Evolutionary conservation across 1,140 invertebrate genomes (phyloP).

Genomic region (Cyclina sinensis): DNA sequence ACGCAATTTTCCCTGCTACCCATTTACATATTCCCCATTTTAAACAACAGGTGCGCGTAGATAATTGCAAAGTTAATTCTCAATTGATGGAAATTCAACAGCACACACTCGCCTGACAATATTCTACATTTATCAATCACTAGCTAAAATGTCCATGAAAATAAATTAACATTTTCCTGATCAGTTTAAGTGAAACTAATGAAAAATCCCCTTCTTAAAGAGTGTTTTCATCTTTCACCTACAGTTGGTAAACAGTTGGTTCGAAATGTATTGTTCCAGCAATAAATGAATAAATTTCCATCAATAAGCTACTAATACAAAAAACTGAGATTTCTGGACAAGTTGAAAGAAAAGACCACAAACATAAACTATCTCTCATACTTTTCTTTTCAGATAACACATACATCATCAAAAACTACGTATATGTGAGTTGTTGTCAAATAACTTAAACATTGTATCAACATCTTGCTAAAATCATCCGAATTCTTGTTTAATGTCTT

Average conservation of each 20-base stretch:
- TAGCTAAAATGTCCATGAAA: constrained; percentile 9
- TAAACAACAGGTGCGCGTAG: constrained; percentile 41
- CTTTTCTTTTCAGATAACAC: too few species aligned
- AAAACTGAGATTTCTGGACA: too few species aligned
- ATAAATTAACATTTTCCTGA: background rate
- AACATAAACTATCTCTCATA: too few species aligned
- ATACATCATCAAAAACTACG: too few species aligned
- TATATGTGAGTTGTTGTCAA: too few species aligned
- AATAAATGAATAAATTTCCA: background rate
- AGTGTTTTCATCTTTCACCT: constrained; percentile 2
- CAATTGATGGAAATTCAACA: background rate
- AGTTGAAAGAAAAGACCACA: too few species aligned
- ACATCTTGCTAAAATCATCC: too few species aligned
- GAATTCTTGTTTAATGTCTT: too few species aligned
- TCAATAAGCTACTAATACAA: background rate
- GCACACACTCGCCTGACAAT: constrained; percentile 1
- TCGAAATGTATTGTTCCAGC: constrained; percentile 23
- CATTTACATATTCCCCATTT: constrained; percentile 16
- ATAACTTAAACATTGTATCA: too few species aligned
- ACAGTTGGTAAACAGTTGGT: constrained; percentile 6
- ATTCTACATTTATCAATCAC: constrained; percentile 28
- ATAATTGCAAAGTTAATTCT: constrained; percentile 55
- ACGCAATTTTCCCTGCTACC: constrained; percentile 1
- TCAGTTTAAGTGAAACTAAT: constrained; percentile 6
- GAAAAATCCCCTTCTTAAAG: constrained; percentile 14